Percentiles rank a stretch among this genome's conserved stretches.
Conservation (phyloP, 2,113 vertebrate genomes). For the Phrynosoma blainvillii region DNA sequence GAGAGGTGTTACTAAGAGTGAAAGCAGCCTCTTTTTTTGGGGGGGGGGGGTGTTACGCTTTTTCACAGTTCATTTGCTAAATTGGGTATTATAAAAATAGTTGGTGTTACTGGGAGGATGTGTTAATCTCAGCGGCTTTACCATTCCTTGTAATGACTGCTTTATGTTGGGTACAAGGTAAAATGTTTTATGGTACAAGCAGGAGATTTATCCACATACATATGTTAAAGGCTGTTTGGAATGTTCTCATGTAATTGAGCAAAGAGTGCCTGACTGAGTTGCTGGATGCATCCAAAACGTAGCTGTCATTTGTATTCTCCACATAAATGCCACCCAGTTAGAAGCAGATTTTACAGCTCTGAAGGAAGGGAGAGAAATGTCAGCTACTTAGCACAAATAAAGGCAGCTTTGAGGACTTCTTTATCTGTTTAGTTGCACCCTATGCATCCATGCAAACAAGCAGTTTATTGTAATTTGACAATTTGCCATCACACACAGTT, state of each 20-base stretch:
- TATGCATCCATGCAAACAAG: background rate
- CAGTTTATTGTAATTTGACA: too few relatives aligned
- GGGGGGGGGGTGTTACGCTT: slow-evolving; percentile 31
- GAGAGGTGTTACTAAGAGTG: background rate
- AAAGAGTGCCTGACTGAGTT: slow-evolving; percentile 50
- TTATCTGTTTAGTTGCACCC: background rate
- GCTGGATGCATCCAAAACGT: slow-evolving; percentile 55
- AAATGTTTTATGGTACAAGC: slow-evolving; percentile 69
- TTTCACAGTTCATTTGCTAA: slow-evolving; percentile 70
- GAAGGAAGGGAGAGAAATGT: slow-evolving; percentile 45
- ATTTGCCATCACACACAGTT: too few relatives aligned
- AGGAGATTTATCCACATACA: slow-evolving; percentile 67
- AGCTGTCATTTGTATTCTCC: slow-evolving; percentile 47
- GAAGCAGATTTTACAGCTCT: slow-evolving; percentile 63
- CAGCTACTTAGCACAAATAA: slow-evolving; percentile 5
- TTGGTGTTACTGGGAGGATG: slow-evolving; percentile 64
- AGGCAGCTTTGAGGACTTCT: slow-evolving; percentile 1
- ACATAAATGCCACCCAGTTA: slow-evolving; percentile 70
- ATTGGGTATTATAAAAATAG: slow-evolving; percentile 76
- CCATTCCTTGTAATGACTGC: slow-evolving; percentile 57
- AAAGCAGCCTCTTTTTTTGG: slow-evolving; percentile 30
- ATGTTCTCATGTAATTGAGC: slow-evolving; percentile 68
- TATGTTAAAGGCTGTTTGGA: slow-evolving; percentile 68
- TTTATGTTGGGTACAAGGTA: slow-evolving; percentile 65
- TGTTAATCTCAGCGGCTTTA: slow-evolving; percentile 71